A percentile compares a stretch with the other conserved stretches of the same genome.
Evolutionary conservation across 2,113 vertebrate species (phyloP).

Genomic region (Natator depressus): DNA sequence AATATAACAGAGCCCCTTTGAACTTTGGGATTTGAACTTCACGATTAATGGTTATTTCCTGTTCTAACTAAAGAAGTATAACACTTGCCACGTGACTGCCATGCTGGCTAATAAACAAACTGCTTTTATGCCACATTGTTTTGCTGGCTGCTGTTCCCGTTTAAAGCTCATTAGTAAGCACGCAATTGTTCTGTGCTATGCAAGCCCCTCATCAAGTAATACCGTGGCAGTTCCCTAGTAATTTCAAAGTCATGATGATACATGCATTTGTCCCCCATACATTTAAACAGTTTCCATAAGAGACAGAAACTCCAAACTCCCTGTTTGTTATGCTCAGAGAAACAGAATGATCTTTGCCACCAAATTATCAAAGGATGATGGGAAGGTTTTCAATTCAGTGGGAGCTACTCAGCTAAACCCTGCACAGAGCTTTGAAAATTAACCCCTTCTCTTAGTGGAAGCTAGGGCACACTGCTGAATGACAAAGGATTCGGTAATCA

Average conservation of each 20-base stretch:
- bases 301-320: conserved; percentile 39
- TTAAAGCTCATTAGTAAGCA: conserved; percentile 46
- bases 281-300: conserved; percentile 44
- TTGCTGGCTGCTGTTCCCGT: conserved; percentile 39
- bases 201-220: conserved; percentile 44
- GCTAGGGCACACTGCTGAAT: not conserved
- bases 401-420: not conserved
- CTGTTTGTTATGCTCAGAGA: conserved; percentile 58
- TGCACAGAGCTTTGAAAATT: not conserved
- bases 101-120: not conserved
- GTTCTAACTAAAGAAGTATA: not conserved
- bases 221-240: not conserved
- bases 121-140: not conserved
- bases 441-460: not conserved
- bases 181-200: conserved; percentile 45
- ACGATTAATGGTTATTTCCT: not conserved
- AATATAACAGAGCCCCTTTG: not conserved
- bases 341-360: conserved; percentile 11
- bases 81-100: not conserved
- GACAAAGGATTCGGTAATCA: not conserved
- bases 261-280: conserved; percentile 10
- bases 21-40: not conserved
- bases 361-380: conserved; percentile 25
- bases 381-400: conserved; percentile 41
- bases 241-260: not conserved